phyloP scores from a whole-genome alignment of 2,888 invertebrate genomes.

The Apamea monoglypha region DNA sequence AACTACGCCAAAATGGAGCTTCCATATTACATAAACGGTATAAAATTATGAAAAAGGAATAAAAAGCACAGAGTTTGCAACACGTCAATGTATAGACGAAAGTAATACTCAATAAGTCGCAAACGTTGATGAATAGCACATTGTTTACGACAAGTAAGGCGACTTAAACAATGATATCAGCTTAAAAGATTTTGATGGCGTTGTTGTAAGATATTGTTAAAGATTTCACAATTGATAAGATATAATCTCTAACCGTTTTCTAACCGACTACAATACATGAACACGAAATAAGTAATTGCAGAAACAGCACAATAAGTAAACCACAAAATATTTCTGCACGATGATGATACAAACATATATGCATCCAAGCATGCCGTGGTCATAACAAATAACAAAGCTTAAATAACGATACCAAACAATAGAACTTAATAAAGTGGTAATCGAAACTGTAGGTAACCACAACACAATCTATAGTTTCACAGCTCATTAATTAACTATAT shows the following conservation, averaged over 20 bases:
- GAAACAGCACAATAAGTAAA: neutral
- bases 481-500: conserved; percentile 67
- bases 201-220: neutral
- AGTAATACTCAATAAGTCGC: neutral
- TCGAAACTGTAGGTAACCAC: conserved; percentile 48
- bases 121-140: neutral
- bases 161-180: neutral
- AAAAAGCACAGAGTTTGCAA: neutral
- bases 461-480: conserved; percentile 62
- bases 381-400: conserved; percentile 6
- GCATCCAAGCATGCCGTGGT: neutral
- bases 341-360: neutral
- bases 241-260: neutral
- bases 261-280: neutral
- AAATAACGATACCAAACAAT: conserved; percentile 19
- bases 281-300: neutral
- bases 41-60: neutral
- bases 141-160: neutral
- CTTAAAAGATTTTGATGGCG: accelerated
- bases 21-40: neutral
- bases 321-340: neutral
- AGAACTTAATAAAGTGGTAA: conserved; percentile 48
- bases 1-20: neutral
- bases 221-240: neutral
- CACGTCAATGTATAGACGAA: neutral